Percentiles rank a stretch among this genome's conserved stretches.
Conservation (phyloP, 1,140 invertebrate species). For the Halesus radiatus region DNA sequence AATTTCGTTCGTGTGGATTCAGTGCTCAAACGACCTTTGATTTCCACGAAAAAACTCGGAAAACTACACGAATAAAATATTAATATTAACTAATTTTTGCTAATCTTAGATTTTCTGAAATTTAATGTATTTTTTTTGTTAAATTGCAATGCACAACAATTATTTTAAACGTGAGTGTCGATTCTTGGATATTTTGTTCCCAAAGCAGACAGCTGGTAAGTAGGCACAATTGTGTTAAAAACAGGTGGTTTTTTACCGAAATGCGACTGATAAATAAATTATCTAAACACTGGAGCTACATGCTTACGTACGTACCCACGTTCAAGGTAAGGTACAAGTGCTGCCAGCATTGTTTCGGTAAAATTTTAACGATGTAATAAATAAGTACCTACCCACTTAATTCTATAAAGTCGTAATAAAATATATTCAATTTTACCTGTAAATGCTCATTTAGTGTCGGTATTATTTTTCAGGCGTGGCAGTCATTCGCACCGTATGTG, state of each 20-base stretch:
- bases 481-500: neutral
- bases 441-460: neutral
- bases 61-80: neutral
- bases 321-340: neutral
- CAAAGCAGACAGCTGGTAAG: neutral
- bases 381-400: neutral
- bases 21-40: constrained; percentile 1
- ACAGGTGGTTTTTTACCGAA: constrained; percentile 2
- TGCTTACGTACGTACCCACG: neutral
- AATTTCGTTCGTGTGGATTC: neutral
- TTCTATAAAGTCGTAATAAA: neutral
- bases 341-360: neutral
- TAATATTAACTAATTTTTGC: neutral
- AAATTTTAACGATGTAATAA: neutral
- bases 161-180: constrained; percentile 20
- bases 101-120: neutral
- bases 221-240: neutral
- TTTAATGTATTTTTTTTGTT: neutral
- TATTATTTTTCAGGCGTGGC: constrained; percentile 11
- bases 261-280: constrained; percentile 21
- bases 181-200: constrained; percentile 19
- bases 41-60: constrained; percentile 9
- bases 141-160: neutral
- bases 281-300: neutral
- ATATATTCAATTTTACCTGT: neutral